Evolutionary conservation across 1,140 invertebrate genomes (phyloP), one percentile per base, ranked within the genome.

Genomic region (Apocrypta bakeri): DNA sequence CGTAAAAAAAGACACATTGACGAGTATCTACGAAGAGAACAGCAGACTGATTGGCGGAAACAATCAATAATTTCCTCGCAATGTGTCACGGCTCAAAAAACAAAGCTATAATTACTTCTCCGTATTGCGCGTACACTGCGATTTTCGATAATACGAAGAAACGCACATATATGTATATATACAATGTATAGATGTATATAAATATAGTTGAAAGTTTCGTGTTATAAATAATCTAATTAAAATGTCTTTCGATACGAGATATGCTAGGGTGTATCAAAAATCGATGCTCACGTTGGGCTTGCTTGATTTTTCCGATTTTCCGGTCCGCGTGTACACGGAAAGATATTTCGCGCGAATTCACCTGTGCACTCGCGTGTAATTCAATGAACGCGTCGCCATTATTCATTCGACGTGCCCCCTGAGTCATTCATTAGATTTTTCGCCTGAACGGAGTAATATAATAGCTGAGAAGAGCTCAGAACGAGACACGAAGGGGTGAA

Each of bases 351-450:
- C 40, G 33, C 14, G 48, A 56, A 56, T 37, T 72, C 72, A 48
- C 72, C 33, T 14, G 27, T 40, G 21, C 72, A 11, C 33, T 37
- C 68, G 68, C 33, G 56, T 42, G 66, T 81, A 74, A 81, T 74
- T 81, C 69, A 56, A 56, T 56, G 48, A 17, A 4, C 21, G 48
- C 48, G 25, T 66, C 3, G 63, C 63, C 63, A 29, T 66, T 66
- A 75, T 75, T 75, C 42, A 29, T 31, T 29, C 3, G 42, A 3
- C 42, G 25, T 48, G 42, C 42, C 68, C n/a, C 37, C 61, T 40
- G 74, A 56, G 76, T 75, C 63, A 69, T 74, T 75, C 63, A 42
- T 68, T 82, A 33, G n/a, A 68, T 82, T 42, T 40, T 74, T 81
- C 56, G 63, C n/a, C 56, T 33, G 48, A 14, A 21, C 25, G 64